Base-by-base conservation (phyloP, 2,113 vertebrate species). In the Stegostoma tigrinum region DNA sequence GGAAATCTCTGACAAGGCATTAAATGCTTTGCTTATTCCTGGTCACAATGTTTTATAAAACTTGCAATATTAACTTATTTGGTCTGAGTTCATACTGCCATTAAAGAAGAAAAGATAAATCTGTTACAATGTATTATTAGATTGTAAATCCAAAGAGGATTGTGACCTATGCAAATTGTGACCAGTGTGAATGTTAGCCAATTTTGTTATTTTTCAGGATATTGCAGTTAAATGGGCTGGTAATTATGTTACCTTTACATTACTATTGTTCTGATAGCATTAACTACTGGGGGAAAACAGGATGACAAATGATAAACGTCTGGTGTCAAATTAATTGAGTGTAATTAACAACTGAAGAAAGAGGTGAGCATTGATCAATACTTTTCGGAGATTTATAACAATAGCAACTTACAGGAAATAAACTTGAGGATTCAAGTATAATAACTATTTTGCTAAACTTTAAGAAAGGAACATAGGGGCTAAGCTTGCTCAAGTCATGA, bases 341-440 rank as follows among this genome's bases (percentile, higher is more conserved):
- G 38, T 19, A 34, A 66, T n/a, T 93, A 38, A 93, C 66, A 34
- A 93, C n/a, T 64, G 34, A 38, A 21, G 61, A 93, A 93, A 66
- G 19, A 93, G n/a, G n/a, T 45, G 80, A 90, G 45, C 86, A 91
- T 64, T 91, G 87, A 64, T 91, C n/a, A 67, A 93, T 38, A 93
- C 0, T n/a, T 66, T 90, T 66, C 4, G 34, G 5, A 8, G 55
- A 15, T 91, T 91, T 55, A 91, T 19, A 66, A 91, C 64, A 61
- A 66, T 34, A 67, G n/a, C 7, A 93, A n/a, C 61, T 67, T 21
- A 93, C 61, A 93, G 34, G 55, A 93, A 93, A 93, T 66, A 93
- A 10, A 67, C 17, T 66, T 66, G 61, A 66, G n/a, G 7, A 67
- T 66, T 66, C 61, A 38, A 66, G 55, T 34, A 38, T 3, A 93